Base-by-base conservation (phyloP, 2,797 vertebrate genomes). In the Myiotriccus ornatus region DNA sequence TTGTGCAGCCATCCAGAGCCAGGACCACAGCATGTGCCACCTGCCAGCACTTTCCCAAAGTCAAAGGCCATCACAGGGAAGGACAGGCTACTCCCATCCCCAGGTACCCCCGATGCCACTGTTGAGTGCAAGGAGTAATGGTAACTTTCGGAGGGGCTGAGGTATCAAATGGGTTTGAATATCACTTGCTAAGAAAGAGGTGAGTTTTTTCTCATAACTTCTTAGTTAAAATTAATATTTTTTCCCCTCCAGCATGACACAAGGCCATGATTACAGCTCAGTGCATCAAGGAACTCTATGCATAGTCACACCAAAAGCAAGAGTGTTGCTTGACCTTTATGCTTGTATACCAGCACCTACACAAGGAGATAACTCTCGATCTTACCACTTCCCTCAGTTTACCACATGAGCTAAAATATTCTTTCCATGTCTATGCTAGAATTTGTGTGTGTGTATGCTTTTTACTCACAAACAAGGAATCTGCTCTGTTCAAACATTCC, bases 31-130 rank as follows among this genome's bases (percentile, higher is more conserved):
- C 4, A 1, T 3, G 39, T 12, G 25, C 30, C 25, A 55, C 32
- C 35, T 8, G n/a, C 10, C 21, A 28, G 9, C 2, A 2, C 34
- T 35, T 67, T 17, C n/a, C 27, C 43, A 53, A 57, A 60, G 9
- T 64, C 56, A 62, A 30, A 47, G 41, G 14, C 46, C 27, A 3
- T 4, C 19, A 4, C 0, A 0, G 28, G 20, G n/a, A 76, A 22
- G 68, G 47, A 63, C 50, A 46, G 62, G 32, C 49, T 27, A 11
- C 13, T 41, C 22, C 19, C 11, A 24, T 5, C 10, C 17, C 5
- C 27, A 25, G 16, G 53, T 24, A 14, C 32, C 23, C 28, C 77
- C 34, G 41, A 3, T n/a, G 16, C 30, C 35, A 32, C 15, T 9
- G 35, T 20, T 0, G 6, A 47, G 32, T 12, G 15, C 43, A 73